phyloP scores from a whole-genome alignment of 2,797 vertebrate species.

The Centropyge bicolor region DNA sequence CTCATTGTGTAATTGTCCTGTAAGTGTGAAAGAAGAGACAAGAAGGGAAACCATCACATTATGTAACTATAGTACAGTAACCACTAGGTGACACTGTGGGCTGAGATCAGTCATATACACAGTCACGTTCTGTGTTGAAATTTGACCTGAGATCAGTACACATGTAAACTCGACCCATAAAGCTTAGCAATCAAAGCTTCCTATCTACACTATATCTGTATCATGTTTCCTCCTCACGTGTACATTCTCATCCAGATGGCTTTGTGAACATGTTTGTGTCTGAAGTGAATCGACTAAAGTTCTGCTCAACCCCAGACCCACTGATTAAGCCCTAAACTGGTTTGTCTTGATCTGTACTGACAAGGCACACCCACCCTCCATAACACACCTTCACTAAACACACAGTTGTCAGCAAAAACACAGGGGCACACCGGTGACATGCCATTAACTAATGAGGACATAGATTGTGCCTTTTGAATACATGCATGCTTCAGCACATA shows the following conservation, averaged over 20 bases:
- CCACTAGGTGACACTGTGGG: conserved; percentile 63
- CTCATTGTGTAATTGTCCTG: conserved; percentile 71
- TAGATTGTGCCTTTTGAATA: conserved; percentile 28
- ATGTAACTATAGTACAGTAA: background rate
- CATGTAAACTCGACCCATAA: background rate
- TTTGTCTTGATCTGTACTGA: conserved; percentile 77
- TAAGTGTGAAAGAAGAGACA: conserved; percentile 24
- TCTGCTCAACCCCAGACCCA: conserved; percentile 43
- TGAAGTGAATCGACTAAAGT: background rate
- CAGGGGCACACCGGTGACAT: conserved; percentile 46
- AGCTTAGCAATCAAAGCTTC: background rate
- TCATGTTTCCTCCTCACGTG: background rate
- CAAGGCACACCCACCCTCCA: conserved; percentile 63
- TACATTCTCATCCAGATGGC: background rate
- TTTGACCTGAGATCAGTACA: conserved; percentile 2
- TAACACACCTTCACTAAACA: conserved; percentile 82
- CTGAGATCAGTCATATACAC: background rate
- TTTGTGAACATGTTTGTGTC: conserved; percentile 18
- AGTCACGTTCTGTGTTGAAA: background rate
- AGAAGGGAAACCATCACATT: background rate
- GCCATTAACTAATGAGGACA: conserved; percentile 38
- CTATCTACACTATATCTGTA: background rate
- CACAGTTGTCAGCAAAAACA: conserved; percentile 68
- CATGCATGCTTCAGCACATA: too few relatives aligned
- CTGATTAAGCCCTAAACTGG: conserved; percentile 74